Conservation (phyloP, 2,797 vertebrate genomes). For the Coluber constrictor region DNA sequence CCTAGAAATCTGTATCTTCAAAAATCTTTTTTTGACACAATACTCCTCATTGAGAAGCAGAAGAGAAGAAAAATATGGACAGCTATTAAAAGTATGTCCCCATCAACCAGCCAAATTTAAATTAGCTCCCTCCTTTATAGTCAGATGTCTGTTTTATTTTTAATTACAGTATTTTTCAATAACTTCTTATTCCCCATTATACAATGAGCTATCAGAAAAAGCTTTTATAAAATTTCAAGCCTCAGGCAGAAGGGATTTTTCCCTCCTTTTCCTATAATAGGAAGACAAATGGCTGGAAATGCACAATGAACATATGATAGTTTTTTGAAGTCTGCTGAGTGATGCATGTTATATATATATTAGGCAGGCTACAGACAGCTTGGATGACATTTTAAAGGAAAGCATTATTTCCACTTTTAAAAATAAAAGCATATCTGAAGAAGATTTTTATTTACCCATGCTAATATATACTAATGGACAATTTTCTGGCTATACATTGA, state of each 20-base stretch:
- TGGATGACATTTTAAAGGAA: neutral
- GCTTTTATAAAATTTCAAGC: neutral
- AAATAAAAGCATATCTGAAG: neutral
- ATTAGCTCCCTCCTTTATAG: neutral
- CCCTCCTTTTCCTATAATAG: neutral
- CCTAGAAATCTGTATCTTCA: neutral
- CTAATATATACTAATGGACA: neutral
- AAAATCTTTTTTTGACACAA: neutral
- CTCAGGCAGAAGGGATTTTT: neutral
- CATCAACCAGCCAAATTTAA: neutral
- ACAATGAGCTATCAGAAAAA: neutral
- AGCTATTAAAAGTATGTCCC: neutral
- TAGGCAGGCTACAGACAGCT: neutral
- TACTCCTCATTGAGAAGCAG: neutral
- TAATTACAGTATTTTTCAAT: conserved; percentile 1
- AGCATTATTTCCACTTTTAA: neutral
- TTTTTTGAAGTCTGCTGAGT: neutral
- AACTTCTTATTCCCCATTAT: neutral
- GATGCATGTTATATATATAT: neutral
- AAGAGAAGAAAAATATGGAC: neutral
- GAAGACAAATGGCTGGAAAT: conserved; percentile 12
- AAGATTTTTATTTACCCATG: neutral
- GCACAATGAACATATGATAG: neutral
- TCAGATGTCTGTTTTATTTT: neutral
- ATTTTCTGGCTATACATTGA: neutral